Evolutionary conservation across 2,113 vertebrate genomes (phyloP).

Genomic region (Calyptomena viridis): DNA sequence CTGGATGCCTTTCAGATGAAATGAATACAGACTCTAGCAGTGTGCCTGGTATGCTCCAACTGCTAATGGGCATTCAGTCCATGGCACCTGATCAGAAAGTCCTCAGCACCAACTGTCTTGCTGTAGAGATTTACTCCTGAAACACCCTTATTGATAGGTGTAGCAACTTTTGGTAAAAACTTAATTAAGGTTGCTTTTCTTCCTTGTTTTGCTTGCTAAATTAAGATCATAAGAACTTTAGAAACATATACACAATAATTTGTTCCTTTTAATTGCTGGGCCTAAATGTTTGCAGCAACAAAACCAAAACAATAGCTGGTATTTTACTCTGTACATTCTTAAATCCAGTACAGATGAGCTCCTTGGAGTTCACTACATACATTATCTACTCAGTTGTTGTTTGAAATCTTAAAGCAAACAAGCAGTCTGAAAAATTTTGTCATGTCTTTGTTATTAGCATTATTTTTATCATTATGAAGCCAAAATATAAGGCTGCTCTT

Average conservation of each 20-base stretch:
- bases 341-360: background rate
- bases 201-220: background rate
- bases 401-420: background rate
- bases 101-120: background rate
- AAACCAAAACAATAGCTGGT: background rate
- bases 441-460: background rate
- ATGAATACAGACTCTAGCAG: background rate
- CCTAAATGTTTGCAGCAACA: background rate
- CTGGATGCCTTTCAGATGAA: conserved; percentile 9
- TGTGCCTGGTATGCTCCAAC: background rate
- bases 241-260: background rate
- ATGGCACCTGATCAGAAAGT: background rate
- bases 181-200: background rate
- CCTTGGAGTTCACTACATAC: background rate
- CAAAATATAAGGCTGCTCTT: background rate
- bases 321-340: background rate
- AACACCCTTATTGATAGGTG: background rate
- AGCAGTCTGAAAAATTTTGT: background rate
- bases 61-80: background rate
- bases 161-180: background rate
- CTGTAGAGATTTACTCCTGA: background rate
- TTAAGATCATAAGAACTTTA: background rate
- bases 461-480: background rate
- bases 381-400: background rate
- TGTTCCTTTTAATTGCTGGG: background rate